Base-by-base conservation (phyloP, 2,888 invertebrate species). In the Acleris laterana region DNA sequence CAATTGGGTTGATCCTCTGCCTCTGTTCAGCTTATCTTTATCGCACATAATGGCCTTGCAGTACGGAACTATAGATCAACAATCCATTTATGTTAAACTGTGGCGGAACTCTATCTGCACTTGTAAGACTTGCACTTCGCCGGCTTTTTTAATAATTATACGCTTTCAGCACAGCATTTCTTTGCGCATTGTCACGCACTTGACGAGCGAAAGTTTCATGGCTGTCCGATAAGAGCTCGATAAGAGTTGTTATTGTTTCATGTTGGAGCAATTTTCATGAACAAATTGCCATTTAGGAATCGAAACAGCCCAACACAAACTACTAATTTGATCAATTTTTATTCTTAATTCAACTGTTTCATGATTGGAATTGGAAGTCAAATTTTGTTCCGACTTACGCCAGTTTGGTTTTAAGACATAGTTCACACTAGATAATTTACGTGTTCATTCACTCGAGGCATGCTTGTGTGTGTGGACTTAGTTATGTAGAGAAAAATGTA, bases 191-290 rank as follows among this genome's bases (percentile, higher is more conserved):
- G 55, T 55, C 55, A 55, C 42, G 42, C 55, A 55, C 32, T 53
- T 17, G 49, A 46, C 17, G 16, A 16, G 53, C 53, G 53, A 53
- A 38, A 55, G 55, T 55, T 55, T 55, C 42, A 55, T 16, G 20
- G 42, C 38, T 53, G 51, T 51, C 63, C 62, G 62, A 57, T 44
- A 60, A 61, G 52, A 28, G 16, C 38, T 19, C 53, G 74, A 75
- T 75, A 72, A 69, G 69, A 61, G 50, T 48, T 74, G 71, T 74
- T 75, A 70, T 75, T 75, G 71, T 75, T 75, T 57, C 70, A 68
- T 38, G 62, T 48, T 63, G 60, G 11, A 61, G 67, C 46, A 55
- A 61, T 69, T 69, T 55, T 32, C 57, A 60, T 16, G 16, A 57
- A 49, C 53, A 49, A 69, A 57, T 66, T 63, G 63, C 57, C 38